Evolutionary conservation across 2,113 vertebrate species (phyloP), one percentile per base, ranked within the genome.

Genomic region (Oncorhynchus clarkii): DNA sequence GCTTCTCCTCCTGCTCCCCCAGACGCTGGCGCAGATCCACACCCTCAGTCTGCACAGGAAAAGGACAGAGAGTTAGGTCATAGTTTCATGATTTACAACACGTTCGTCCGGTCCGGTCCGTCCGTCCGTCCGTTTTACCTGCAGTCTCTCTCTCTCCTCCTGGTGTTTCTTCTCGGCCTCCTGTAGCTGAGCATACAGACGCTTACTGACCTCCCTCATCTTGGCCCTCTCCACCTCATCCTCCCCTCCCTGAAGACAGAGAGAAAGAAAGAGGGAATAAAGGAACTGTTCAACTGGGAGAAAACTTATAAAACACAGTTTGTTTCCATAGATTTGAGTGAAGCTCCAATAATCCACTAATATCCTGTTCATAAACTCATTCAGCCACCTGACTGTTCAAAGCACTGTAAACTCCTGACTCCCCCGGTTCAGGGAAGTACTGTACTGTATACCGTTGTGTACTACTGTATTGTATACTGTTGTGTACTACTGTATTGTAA

Each of bases 111-210:
- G 26, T 27, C 26, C 26, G 26, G 27, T 27, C 27, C 27, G 27
- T 27, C 3, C 2, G 27, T 27, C 2, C 1, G 5, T 45, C 4
- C 66, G 20, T 87, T n/a, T 62, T 79, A 97, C 96, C 95, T 96
- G 95, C 3, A 97, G 94, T 70, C 83, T 87, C 2, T 90, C 90
- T 62, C 86, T 93, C 29, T 98, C 97, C 60, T 94, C 90, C 85
- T 94, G 94, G 65, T 95, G 95, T 67, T 86, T 93, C 64, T 76
- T 93, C 72, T 98, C 96, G 0, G 94, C 90, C 45, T 97, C 96
- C 87, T 94, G 95, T 49, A 98, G 88, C 87, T 92, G 48, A 51
- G 83, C 84, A 6, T 95, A 95, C 2, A 97, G 82, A 16, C 94
- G 93, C 82, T 87, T 94, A 0, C 95, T 93, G 0, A 92, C 94